These are phyloP conservation scores for Gonocerus acuteangulatus DNA, from an alignment of 2,888 invertebrate species.

Conservation along the genomic window DNA sequence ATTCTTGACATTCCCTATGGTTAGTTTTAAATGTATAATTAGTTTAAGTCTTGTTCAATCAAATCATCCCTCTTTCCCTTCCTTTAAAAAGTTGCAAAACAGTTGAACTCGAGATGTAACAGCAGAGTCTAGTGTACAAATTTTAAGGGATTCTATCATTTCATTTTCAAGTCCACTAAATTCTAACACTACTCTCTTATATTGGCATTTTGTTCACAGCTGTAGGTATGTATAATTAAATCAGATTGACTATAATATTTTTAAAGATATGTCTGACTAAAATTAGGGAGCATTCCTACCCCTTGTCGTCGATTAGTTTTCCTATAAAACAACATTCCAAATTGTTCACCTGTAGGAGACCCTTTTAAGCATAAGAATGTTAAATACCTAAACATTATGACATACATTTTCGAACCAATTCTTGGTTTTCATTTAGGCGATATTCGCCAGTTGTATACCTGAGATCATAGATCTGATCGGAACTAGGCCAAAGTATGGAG, in stretches of 20 bases:
- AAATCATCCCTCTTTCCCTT: conserved; percentile 24
- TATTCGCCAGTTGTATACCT: conserved; percentile 99
- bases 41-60: conserved; percentile 7
- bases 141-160: conserved; percentile 19
- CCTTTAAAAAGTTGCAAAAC: conserved; percentile 1
- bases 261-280: not conserved
- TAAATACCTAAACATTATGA: conserved; percentile 40
- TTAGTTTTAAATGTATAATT: conserved; percentile 11
- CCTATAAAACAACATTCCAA: conserved; percentile 12
- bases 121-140: no score
- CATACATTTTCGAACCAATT: conserved; percentile 37
- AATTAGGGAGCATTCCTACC: conserved; percentile 4
- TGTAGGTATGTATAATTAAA: conserved; percentile 9
- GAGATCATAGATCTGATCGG: conserved; percentile 99
- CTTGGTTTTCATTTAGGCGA: conserved; percentile 65
- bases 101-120: not conserved
- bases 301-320: conserved; percentile 8
- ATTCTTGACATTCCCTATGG: not conserved
- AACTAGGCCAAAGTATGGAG: conserved; percentile 99
- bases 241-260: conserved; percentile 2
- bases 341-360: conserved; percentile 7
- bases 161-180: conserved; percentile 24
- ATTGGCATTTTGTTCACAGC: conserved; percentile 5
- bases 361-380: conserved; percentile 19
- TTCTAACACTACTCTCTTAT: not conserved